Evolutionary conservation across 2,888 invertebrate species (phyloP), one percentile per base, ranked within the genome.

Genomic region (Mythimna ferrago): DNA sequence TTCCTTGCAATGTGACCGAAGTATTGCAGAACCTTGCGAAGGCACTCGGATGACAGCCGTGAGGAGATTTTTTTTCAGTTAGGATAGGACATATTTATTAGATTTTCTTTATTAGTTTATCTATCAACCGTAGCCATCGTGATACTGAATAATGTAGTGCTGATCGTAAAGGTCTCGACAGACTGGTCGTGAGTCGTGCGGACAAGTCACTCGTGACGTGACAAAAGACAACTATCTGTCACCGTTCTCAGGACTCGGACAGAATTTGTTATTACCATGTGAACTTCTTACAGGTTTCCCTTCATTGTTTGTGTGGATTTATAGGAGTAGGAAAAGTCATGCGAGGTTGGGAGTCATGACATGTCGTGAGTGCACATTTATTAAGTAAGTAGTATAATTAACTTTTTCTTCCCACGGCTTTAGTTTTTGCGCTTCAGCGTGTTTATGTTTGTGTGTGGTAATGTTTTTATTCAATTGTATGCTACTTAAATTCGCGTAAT

Each of bases 121-220:
- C 32, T 32, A 54, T 38, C 44, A 44, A n/a, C 38, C 41, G 32
- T 44, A 56, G 41, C 11, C 9, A 74, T 75, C 83, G 71, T 83
- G 83, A 60, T 66, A 80, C 38, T 71, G 83, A 81, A 81, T 83
- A 48, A 83, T 75, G 70, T 65, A 83, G 14, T 48, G 21, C 38
- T 67, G n/a, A 65, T 58, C 32, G 66, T 21, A 82, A 62, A 60
- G 21, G 38, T 35, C 60, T 61, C 62, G 21, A 68, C 60, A 57
- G 65, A 71, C 32, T 16, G n/a, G 5, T 76, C 80, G 66, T 77
- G 62, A 54, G 32, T 81, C 80, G 83, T 81, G 80, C 58, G 38
- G 44, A 66, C 75, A 21, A n/a, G 54, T 67, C 66, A 69, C 66
- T 26, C 38, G 41, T 57, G 41, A 69, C 70, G 65, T 73, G 66